Conservation (phyloP, 2,888 invertebrate genomes). For the Drosophila fulvimacula region DNA sequence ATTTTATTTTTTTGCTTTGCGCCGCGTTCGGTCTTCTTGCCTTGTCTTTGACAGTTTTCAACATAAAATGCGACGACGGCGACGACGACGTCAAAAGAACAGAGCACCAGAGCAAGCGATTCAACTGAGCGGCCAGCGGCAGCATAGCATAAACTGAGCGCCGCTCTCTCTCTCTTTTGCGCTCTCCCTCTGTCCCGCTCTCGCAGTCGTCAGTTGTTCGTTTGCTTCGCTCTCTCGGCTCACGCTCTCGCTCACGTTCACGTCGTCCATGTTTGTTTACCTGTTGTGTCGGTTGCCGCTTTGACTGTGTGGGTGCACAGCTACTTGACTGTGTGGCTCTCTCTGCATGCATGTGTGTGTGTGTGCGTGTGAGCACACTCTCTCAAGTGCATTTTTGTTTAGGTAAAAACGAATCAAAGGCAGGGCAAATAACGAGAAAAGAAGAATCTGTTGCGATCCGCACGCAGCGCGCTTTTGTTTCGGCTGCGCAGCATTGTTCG, state of each 20-base stretch:
- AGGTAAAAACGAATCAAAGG: slow-evolving; percentile 80
- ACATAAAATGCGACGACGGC: slow-evolving; percentile 68
- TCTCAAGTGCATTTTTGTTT: slow-evolving; percentile 80
- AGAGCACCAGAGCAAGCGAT: too few relatives aligned
- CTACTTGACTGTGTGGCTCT: slow-evolving; percentile 19
- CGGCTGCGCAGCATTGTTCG: slow-evolving; percentile 59
- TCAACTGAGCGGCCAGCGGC: slow-evolving; percentile 53
- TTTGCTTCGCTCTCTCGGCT: slow-evolving; percentile 1
- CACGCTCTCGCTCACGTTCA: slow-evolving; percentile 8
- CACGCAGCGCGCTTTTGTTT: slow-evolving; percentile 74
- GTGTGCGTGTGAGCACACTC: slow-evolving; percentile 45
- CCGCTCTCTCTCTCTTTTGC: slow-evolving; percentile 45
- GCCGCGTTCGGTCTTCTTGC: slow-evolving; percentile 63
- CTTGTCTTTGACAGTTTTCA: slow-evolving; percentile 77
- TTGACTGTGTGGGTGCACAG: slow-evolving; percentile 45
- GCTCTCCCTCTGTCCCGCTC: slow-evolving; percentile 26
- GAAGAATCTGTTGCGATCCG: slow-evolving; percentile 77
- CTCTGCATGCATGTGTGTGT: neutral
- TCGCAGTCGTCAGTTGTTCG: slow-evolving; percentile 24
- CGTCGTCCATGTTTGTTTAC: slow-evolving; percentile 70
- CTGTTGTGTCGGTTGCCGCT: slow-evolving; percentile 52
- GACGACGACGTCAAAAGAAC: slow-evolving; percentile 59
- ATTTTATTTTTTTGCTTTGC: slow-evolving; percentile 50
- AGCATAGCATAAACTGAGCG: slow-evolving; percentile 72
- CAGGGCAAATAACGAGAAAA: slow-evolving; percentile 75